Base-by-base conservation (phyloP, 1,140 invertebrate species). In the Drosophila bifasciata region DNA sequence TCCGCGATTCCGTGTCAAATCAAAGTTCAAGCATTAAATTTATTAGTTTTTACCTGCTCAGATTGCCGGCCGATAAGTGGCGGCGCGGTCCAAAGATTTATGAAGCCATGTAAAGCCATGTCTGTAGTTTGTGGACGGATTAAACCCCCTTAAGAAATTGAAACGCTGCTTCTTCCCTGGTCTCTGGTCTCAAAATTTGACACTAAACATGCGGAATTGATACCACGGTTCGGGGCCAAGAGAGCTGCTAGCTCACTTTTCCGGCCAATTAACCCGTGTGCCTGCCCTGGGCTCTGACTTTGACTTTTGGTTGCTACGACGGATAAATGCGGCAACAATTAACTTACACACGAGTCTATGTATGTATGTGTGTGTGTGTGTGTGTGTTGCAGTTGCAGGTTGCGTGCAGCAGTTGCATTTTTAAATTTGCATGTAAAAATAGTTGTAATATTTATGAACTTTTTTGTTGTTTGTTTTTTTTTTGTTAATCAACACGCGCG, bases 251-350 rank as follows among this genome's bases (percentile, higher is more conserved):
- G n/a, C 44, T 39, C 43, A 55, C 50, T 75, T 75, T 75, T 75
- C 56, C 53, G 72, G 72, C 48, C 62, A 75, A 75, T 75, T 75
- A 75, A 68, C 62, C 72, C 46, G 69, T 21, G 23, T 25, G 25
- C 41, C 43, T 46, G 39, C 39, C 44, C 58, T 58, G 60, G 60
- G 51, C 51, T 55, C n/a, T 50, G 17, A 36, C 32, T 32, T 9
- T 32, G 28, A 32, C 28, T 11, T 32, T 32, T 32, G 9, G 28
- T 9, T 32, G 28, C 8, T 32, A 11, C 28, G 28, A 32, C 28
- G 11, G 32, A 3, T 36, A 36, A 13, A 36, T 11, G 32, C 32
- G 32, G 3, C 32, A 36, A 13, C 32, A 36, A 36, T 36, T 36
- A 36, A 11, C 13, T 3, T 36, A 23, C n/a, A n/a, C n/a, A n/a